Evolutionary conservation across 2,797 vertebrate species (phyloP), one percentile per base, ranked within the genome.

Genomic region (Premnoplex brunnescens): DNA sequence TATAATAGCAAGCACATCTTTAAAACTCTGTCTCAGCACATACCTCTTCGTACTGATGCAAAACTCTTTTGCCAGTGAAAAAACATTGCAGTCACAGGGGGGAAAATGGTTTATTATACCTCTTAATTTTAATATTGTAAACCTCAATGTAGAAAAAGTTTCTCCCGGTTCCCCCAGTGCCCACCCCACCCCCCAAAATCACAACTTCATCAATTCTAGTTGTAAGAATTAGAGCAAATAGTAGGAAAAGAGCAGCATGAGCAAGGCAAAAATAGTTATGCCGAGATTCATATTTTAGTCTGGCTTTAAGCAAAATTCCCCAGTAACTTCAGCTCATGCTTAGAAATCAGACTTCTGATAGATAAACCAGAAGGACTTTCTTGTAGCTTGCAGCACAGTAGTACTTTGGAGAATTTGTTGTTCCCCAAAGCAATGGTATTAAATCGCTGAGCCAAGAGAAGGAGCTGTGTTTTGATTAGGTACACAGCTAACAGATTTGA

Each of bases 401-500:
- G 14, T 73, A 49, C 34, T 93, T 79, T 46, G 27, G 39, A 69
- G 28, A 77, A 77, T 10, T n/a, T 46, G 81, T 92, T 77, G 39
- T 36, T 64, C 43, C 59, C 52, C 30, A 82, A 88, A 96, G 51
- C 41, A 71, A 19, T 0, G 6, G 9, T 44, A 43, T 71, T 67
- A 67, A 69, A 82, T 63, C 30, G 27, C 48, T 60, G 59, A 79
- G 41, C 9, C 71, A 91, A 52, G 64, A 81, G 56, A 60, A 55
- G 46, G 49, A 60, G 62, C 39, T 67, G 8, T 68, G n/a, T 76
- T 95, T 92, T 85, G 36, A 82, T 74, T 43, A 76, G 49, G 27
- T n/a, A 72, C 24, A 16, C 41, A 66, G 73, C 55, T 85, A 78
- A 46, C 79, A 93, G 39, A 34, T 60, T 89, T 87, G 46, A 91